These are phyloP conservation scores for Synanceia verrucosa DNA, from an alignment of 2,797 vertebrate genomes.

Conservation along the genomic window DNA sequence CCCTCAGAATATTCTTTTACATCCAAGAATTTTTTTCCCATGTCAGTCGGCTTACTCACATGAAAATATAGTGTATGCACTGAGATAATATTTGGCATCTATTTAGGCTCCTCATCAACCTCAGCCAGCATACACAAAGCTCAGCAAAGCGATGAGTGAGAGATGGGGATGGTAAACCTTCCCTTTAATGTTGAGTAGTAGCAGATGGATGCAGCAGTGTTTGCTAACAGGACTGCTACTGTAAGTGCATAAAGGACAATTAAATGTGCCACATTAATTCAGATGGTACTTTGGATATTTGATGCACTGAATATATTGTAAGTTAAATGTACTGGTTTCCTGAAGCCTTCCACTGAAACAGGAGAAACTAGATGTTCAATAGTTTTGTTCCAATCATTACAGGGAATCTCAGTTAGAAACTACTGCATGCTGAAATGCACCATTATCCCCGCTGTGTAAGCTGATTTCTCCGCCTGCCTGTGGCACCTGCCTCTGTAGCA, in stretches of 20 bases:
- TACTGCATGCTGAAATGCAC: slow-evolving; percentile 21
- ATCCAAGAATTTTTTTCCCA: neutral
- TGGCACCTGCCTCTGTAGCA: slow-evolving; percentile 20
- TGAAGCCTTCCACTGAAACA: neutral
- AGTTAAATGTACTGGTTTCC: neutral
- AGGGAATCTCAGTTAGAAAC: slow-evolving; percentile 6
- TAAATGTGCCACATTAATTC: neutral
- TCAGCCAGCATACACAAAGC: neutral
- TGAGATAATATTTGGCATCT: slow-evolving; percentile 15
- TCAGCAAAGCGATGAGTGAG: slow-evolving; percentile 1
- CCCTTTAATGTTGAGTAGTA: neutral
- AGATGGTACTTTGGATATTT: neutral
- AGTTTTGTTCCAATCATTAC: neutral
- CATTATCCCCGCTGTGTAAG: slow-evolving; percentile 32
- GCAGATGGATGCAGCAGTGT: neutral
- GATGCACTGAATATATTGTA: neutral
- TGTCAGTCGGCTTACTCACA: slow-evolving; percentile 1
- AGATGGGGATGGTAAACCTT: slow-evolving; percentile 12
- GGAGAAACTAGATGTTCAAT: neutral
- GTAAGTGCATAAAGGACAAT: neutral
- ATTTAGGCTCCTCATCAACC: slow-evolving; percentile 1
- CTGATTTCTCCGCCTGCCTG: slow-evolving; percentile 37
- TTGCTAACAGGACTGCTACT: slow-evolving; percentile 4
- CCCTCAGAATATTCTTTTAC: neutral
- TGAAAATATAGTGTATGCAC: neutral